phyloP scores from a whole-genome alignment of 92 coral and sea anemone species.

The Zoanthus sociatus region DNA sequence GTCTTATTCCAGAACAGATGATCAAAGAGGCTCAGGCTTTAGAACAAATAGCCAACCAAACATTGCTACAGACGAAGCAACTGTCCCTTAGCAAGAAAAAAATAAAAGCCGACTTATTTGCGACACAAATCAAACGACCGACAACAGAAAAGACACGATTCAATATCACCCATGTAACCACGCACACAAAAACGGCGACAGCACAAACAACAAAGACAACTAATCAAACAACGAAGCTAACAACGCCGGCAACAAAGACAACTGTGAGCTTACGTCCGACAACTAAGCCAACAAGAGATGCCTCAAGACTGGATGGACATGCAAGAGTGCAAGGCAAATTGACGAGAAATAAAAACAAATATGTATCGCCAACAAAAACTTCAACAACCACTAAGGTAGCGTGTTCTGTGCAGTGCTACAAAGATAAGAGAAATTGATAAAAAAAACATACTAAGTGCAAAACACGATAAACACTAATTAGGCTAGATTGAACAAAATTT shows the following conservation, averaged over 20 bases:
- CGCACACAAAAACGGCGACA: slow-evolving; percentile 10
- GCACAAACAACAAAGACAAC: slow-evolving; percentile 42
- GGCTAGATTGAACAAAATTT: too few relatives aligned
- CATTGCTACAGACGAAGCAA: slow-evolving; percentile 21
- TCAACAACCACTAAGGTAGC: not conserved
- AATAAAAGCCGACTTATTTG: slow-evolving; percentile 19
- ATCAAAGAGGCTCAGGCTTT: slow-evolving; percentile 68
- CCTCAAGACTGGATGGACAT: slow-evolving; percentile 6
- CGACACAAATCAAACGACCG: slow-evolving; percentile 13
- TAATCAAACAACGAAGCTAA: slow-evolving; percentile 21
- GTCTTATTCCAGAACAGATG: slow-evolving; percentile 79
- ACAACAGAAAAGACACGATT: slow-evolving; percentile 28
- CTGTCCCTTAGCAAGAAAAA: not conserved
- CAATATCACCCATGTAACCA: not conserved
- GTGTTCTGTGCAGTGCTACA: not conserved
- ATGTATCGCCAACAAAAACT: not conserved
- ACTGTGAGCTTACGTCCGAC: slow-evolving; percentile 8
- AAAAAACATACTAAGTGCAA: too few relatives aligned
- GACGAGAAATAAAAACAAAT: not conserved
- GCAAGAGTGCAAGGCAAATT: not conserved
- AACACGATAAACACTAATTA: too few relatives aligned
- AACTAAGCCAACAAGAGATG: slow-evolving; percentile 39
- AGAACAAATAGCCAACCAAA: slow-evolving; percentile 28
- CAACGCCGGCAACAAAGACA: slow-evolving; percentile 3
- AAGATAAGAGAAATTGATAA: too few relatives aligned